Evolutionary conservation across 2,797 vertebrate species (phyloP).

Genomic region (Buphagus erythrorhynchus): DNA sequence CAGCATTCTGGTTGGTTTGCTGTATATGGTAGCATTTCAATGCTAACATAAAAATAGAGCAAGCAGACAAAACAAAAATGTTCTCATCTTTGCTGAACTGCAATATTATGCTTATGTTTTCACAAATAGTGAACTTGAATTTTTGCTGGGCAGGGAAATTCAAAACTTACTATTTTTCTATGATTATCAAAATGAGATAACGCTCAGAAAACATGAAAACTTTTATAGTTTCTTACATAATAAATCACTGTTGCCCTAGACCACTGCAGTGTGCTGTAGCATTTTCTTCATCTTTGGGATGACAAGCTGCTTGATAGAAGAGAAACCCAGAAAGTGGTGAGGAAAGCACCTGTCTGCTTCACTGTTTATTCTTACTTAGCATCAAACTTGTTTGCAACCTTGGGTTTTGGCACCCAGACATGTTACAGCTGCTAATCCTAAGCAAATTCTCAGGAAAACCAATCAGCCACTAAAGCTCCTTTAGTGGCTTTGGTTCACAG

Average conservation of each 20-base stretch:
- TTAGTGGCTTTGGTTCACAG: neutral
- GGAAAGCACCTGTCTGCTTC: neutral
- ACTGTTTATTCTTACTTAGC: neutral
- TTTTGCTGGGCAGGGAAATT: neutral
- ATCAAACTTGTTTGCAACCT: neutral
- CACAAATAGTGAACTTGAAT: neutral
- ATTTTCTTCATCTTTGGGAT: neutral
- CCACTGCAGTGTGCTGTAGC: neutral
- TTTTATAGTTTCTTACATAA: neutral
- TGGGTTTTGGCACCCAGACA: neutral
- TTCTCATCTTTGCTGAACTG: neutral
- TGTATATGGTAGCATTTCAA: neutral
- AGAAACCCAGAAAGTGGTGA: neutral
- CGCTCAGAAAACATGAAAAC: neutral
- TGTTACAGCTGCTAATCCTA: neutral
- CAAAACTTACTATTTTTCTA: neutral
- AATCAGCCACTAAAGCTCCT: neutral
- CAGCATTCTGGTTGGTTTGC: neutral
- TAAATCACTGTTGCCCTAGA: neutral
- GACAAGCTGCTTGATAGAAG: neutral
- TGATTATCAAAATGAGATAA: neutral
- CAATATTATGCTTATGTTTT: neutral
- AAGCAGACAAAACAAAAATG: neutral
- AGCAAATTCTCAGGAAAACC: neutral
- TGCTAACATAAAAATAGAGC: neutral